Percentiles rank a stretch among this genome's conserved stretches.
Conservation (phyloP, 2,113 vertebrate genomes). For the Guaruba guarouba region DNA sequence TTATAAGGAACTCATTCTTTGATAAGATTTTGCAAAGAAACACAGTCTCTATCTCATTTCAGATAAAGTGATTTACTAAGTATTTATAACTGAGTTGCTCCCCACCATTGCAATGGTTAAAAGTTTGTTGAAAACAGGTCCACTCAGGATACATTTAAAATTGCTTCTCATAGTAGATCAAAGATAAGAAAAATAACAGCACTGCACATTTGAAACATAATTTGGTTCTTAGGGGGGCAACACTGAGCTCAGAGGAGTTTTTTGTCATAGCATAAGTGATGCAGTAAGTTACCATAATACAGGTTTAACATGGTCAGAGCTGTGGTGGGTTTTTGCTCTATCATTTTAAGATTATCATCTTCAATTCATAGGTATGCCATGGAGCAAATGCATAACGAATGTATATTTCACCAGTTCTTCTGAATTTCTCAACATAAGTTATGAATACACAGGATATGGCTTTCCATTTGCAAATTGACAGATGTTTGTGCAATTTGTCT, state of each 20-base stretch:
- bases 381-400: neutral
- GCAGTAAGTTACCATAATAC: neutral
- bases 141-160: neutral
- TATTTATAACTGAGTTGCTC: neutral
- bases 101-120: neutral
- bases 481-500: neutral
- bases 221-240: neutral
- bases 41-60: neutral
- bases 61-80: neutral
- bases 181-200: constrained; percentile 33
- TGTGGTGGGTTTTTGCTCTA: neutral
- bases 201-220: neutral
- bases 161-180: neutral
- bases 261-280: neutral
- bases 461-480: neutral
- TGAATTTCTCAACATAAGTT: neutral
- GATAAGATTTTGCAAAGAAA: neutral
- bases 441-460: neutral
- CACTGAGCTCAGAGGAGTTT: neutral
- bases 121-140: neutral
- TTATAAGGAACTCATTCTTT: neutral
- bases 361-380: neutral
- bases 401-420: neutral
- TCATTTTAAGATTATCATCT: neutral
- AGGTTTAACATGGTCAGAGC: neutral